Percentiles rank a stretch among this genome's conserved stretches.
Conservation (phyloP, 1,140 invertebrate genomes). For the Brachionus koreanus region DNA sequence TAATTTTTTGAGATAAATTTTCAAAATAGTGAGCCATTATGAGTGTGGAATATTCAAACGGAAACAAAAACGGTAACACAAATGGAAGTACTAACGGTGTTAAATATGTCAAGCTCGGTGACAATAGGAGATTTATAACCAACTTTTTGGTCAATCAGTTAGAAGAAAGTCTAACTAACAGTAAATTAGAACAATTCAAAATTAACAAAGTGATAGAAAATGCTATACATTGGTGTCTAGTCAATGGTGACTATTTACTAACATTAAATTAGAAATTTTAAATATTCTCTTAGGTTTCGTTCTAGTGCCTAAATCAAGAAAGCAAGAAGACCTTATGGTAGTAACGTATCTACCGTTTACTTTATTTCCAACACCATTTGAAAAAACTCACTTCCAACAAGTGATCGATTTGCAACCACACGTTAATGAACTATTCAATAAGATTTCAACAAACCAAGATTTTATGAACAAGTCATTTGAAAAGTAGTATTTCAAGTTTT, state of each 20-base stretch:
- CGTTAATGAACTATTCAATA: slow-evolving; percentile 13
- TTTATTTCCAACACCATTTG: slow-evolving; percentile 36
- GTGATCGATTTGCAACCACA: slow-evolving; percentile 6
- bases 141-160: neutral
- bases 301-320: slow-evolving; percentile 28
- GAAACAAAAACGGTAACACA: neutral
- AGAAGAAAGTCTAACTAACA: neutral
- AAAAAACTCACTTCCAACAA: neutral
- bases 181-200: slow-evolving; percentile 1
- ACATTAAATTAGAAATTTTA: neutral
- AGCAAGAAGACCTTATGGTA: slow-evolving; percentile 1
- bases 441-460: neutral
- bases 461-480: slow-evolving; percentile 20
- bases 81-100: neutral
- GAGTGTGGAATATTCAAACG: neutral
- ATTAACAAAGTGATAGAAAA: slow-evolving; percentile 24
- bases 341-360: slow-evolving; percentile 41
- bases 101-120: neutral
- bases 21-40: neutral
- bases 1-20: neutral
- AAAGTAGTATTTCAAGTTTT: neutral
- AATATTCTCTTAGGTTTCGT: slow-evolving; percentile 9
- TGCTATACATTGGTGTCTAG: slow-evolving; percentile 43
- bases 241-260: neutral
- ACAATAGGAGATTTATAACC: neutral